These are phyloP conservation scores for Cynocephalus volans DNA, from an alignment of 2,113 vertebrate genomes.

Conservation along the genomic window DNA sequence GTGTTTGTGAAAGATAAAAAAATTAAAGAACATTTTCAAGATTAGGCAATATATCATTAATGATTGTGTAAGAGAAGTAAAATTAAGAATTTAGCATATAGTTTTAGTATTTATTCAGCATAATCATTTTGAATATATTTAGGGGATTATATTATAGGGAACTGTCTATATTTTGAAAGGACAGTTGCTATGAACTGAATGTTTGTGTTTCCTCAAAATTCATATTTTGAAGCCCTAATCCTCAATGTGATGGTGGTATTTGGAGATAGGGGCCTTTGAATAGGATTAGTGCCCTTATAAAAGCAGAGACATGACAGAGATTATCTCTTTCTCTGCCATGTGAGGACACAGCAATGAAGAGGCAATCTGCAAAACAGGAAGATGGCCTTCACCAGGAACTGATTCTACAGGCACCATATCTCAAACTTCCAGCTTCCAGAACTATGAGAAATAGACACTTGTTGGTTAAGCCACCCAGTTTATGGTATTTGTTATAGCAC, in stretches of 20 bases:
- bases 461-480: background rate
- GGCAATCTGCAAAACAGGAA: background rate
- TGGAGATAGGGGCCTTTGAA: background rate
- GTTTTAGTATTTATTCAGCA: conserved; percentile 55
- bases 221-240: background rate
- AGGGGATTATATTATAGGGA: background rate
- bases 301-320: background rate
- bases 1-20: background rate
- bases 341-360: background rate
- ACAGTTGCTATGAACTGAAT: background rate
- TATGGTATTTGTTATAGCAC: background rate
- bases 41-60: background rate
- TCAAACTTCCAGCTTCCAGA: background rate
- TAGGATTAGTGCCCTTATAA: background rate
- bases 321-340: background rate
- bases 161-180: conserved; percentile 1
- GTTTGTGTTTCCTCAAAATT: background rate
- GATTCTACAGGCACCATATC: background rate
- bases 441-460: background rate
- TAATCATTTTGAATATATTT: conserved; percentile 17
- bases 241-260: background rate
- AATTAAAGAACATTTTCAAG: conserved; percentile 31
- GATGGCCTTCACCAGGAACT: background rate
- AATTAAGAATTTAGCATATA: background rate
- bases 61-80: background rate